phyloP scores from a whole-genome alignment of 2,888 invertebrate genomes.

The Hanleya hanleyi region DNA sequence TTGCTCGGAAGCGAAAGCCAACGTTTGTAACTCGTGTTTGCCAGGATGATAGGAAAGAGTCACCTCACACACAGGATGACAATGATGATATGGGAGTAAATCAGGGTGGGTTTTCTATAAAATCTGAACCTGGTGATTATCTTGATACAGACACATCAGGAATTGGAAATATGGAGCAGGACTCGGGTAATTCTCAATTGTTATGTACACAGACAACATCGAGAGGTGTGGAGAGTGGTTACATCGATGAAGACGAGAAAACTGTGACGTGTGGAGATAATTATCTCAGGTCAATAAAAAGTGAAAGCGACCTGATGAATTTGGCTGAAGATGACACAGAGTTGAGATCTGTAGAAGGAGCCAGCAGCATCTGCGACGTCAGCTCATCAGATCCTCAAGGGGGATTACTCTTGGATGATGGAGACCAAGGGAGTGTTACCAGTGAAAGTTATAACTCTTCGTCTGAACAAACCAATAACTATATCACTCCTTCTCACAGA shows the following conservation, averaged over 20 bases:
- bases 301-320: background rate
- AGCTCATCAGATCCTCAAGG: conserved; percentile 28
- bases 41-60: background rate
- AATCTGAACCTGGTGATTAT: background rate
- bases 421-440: conserved; percentile 35
- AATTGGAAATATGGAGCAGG: no score
- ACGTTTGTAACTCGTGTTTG: conserved; percentile 28
- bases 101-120: background rate
- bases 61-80: background rate
- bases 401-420: conserved; percentile 25
- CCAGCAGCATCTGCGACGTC: conserved; percentile 19
- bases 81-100: background rate
- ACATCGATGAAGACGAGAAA: background rate
- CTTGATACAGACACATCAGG: no score
- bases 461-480: conserved; percentile 15
- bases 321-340: background rate
- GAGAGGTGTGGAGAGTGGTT: background rate
- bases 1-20: conserved; percentile 24
- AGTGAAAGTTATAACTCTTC: conserved; percentile 37
- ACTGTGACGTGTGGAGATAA: background rate
- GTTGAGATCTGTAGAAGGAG: background rate
- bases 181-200: background rate
- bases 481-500: no score
- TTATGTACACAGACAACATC: background rate
- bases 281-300: background rate